phyloP scores from a whole-genome alignment of 2,797 vertebrate genomes.

The Chrysocyon brachyurus region DNA sequence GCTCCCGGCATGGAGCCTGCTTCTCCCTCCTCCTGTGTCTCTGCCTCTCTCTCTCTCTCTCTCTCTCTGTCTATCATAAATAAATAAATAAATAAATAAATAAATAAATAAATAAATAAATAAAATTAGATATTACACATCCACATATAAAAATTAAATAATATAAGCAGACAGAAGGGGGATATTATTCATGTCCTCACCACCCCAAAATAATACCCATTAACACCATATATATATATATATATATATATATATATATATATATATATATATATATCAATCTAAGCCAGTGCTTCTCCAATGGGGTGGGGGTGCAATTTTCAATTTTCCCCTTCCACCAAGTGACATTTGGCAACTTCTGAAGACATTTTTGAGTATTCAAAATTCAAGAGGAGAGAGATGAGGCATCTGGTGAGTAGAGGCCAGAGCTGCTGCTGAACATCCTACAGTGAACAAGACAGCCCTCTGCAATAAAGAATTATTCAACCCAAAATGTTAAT shows the following conservation, averaged over 20 bases:
- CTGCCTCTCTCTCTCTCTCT: no score
- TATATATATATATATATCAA: no score
- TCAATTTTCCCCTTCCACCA: neutral
- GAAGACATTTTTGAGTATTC: neutral
- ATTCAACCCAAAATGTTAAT: neutral
- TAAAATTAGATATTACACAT: neutral
- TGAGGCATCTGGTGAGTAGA: neutral
- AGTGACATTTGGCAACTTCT: neutral
- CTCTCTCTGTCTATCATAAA: no score
- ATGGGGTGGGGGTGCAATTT: neutral
- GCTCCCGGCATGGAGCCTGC: no score
- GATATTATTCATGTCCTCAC: neutral
- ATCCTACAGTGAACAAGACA: neutral
- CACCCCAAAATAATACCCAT: neutral
- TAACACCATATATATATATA: neutral
- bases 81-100: no score
- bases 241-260: no score
- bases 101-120: no score
- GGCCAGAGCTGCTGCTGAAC: neutral
- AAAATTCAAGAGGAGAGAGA: neutral
- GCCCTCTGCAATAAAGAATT: neutral
- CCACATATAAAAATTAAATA: neutral
- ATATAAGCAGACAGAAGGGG: neutral
- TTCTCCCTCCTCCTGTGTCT: no score
- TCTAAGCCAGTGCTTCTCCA: neutral